These are phyloP conservation scores for Calypte anna DNA, from an alignment of 2,113 vertebrate genomes.

Conservation along the genomic window DNA sequence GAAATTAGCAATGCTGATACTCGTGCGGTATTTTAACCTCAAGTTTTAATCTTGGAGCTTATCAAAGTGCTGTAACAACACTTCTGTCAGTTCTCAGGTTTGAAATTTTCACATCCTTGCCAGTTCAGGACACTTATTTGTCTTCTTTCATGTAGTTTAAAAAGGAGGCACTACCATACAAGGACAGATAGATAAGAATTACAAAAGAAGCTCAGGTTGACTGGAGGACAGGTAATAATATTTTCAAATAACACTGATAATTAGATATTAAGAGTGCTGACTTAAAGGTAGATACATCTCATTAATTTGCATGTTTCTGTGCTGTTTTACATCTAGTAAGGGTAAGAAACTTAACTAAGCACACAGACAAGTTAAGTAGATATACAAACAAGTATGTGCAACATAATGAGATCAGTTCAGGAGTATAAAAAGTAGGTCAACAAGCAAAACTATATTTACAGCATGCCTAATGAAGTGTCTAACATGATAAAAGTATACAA, in stretches of 20 bases:
- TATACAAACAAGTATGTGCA: not conserved
- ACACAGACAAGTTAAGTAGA: not conserved
- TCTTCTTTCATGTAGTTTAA: not conserved
- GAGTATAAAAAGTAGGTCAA: not conserved
- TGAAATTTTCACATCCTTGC: not conserved
- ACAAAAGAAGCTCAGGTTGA: not conserved
- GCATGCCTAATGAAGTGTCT: not conserved
- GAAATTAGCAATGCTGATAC: not conserved
- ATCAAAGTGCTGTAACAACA: not conserved
- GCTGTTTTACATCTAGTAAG: constrained; percentile 24
- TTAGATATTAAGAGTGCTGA: constrained; percentile 10
- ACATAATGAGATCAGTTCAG: not conserved
- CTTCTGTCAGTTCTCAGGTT: not conserved
- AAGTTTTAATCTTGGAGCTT: not conserved
- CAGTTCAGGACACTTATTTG: not conserved
- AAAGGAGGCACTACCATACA: not conserved
- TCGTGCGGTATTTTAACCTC: not conserved
- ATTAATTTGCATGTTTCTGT: constrained; percentile 33
- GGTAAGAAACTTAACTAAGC: constrained; percentile 1
- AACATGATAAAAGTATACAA: not conserved
- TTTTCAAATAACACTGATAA: not conserved
- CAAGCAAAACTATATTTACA: not conserved
- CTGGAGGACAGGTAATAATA: not conserved
- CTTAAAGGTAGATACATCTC: not conserved
- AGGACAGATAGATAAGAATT: not conserved